Evolutionary conservation across 2,888 invertebrate genomes (phyloP).

Genomic region (Serripes groenlandicus): DNA sequence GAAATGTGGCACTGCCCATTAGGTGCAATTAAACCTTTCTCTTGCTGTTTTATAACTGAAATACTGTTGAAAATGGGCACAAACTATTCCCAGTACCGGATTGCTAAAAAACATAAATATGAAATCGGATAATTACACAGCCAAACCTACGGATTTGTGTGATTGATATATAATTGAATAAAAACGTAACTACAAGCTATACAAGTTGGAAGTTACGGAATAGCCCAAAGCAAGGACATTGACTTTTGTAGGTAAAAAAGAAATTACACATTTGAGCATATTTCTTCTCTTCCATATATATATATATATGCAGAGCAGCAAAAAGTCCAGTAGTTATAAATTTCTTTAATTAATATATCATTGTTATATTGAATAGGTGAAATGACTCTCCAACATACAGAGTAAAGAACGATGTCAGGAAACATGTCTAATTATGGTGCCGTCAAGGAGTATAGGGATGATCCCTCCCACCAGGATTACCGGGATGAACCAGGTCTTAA

Average conservation of each 20-base stretch:
- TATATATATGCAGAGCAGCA: neutral
- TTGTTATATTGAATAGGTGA: neutral
- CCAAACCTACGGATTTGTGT: no score
- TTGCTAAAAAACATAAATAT: no score
- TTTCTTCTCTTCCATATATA: neutral
- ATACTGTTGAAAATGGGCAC: no score
- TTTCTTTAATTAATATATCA: neutral
- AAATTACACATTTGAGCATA: neutral
- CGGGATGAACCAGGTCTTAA: constrained; percentile 46
- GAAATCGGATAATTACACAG: no score
- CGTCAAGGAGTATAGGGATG: constrained; percentile 66
- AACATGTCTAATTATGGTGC: constrained; percentile 44
- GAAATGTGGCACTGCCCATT: no score
- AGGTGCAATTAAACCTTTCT: no score
- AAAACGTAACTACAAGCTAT: no score
- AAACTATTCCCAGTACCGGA: no score
- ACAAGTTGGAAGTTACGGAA: neutral
- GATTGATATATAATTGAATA: no score
- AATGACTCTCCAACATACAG: neutral
- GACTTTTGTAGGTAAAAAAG: neutral
- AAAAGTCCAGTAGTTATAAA: neutral
- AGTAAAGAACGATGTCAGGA: constrained; percentile 25
- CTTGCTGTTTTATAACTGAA: no score
- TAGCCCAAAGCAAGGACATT: neutral
- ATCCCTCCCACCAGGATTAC: constrained; percentile 55